These are phyloP conservation scores for Rhabdophis nuchalis DNA, from an alignment of 2,797 vertebrate genomes.

Conservation along the genomic window DNA sequence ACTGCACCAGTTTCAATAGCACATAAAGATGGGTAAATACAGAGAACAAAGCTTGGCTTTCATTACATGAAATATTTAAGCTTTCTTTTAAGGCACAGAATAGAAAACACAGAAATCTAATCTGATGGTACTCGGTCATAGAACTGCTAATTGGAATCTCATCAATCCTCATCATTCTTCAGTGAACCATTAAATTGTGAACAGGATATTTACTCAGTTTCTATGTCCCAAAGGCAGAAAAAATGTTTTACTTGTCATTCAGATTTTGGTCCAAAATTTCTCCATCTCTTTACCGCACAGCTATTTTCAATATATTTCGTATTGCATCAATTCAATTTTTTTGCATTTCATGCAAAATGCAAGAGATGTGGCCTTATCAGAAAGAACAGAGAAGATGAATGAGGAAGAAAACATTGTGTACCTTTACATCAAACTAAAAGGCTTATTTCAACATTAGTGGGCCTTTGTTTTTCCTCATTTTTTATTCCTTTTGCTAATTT, in stretches of 20 bases:
- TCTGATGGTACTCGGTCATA: constrained; percentile 41
- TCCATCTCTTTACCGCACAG: neutral
- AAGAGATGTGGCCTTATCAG: neutral
- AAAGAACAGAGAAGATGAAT: neutral
- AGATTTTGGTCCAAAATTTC: constrained; percentile 3
- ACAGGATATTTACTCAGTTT: neutral
- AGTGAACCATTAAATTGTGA: neutral
- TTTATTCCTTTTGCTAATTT: neutral
- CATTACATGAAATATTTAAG: constrained; percentile 52
- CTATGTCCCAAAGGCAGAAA: neutral
- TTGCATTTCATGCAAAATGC: neutral
- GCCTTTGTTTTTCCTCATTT: neutral
- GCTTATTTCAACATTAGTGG: neutral
- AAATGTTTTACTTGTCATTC: neutral
- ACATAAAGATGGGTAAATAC: constrained; percentile 48
- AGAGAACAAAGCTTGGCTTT: constrained; percentile 54
- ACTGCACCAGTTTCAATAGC: constrained; percentile 40
- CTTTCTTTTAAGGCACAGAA: constrained; percentile 73
- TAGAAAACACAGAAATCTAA: constrained; percentile 57
- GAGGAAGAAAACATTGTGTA: neutral
- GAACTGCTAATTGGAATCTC: constrained; percentile 38
- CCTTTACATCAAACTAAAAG: neutral
- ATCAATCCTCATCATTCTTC: neutral
- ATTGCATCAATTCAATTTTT: neutral
- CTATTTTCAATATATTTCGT: neutral